These are phyloP conservation scores for Megalurothrips usitatus DNA, from an alignment of 2,888 invertebrate genomes.

Conservation along the genomic window DNA sequence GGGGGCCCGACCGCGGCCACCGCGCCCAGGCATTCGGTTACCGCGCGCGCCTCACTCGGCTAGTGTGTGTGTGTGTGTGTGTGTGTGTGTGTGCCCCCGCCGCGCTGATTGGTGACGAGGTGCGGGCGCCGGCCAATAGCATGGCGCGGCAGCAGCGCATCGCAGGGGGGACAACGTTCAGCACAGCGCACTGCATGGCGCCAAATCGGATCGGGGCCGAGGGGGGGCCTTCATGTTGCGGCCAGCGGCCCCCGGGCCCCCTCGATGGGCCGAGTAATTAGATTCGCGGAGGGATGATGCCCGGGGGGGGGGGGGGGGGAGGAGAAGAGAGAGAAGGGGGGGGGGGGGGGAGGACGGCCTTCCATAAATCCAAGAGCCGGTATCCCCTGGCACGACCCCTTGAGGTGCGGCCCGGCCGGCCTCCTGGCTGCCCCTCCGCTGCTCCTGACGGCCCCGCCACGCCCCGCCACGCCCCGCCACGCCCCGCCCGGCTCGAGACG, in stretches of 20 bases:
- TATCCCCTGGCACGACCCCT: slow-evolving; percentile 1
- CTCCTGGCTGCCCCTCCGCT: background rate
- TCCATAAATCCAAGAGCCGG: background rate
- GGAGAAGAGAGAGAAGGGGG: background rate
- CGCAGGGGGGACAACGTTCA: background rate
- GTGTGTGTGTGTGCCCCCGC: no score
- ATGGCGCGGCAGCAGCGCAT: background rate
- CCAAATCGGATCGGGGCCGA: no score
- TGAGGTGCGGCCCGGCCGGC: background rate
- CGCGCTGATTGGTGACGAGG: no score
- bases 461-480: background rate
- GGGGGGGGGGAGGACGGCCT: background rate
- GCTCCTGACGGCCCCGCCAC: background rate
- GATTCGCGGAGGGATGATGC: background rate
- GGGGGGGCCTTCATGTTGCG: background rate
- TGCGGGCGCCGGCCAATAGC: no score
- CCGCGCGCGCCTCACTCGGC: no score
- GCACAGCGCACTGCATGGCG: no score
- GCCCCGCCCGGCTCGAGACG: background rate
- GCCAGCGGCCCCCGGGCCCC: background rate
- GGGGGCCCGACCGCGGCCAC: no score
- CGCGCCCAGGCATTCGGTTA: no score
- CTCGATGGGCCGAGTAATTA: slow-evolving; percentile 16
- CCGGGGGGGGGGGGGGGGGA: background rate
- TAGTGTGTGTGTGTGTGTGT: no score